Base-by-base conservation (phyloP, 2,888 invertebrate genomes). In the Mechanitis mazaeus region DNA sequence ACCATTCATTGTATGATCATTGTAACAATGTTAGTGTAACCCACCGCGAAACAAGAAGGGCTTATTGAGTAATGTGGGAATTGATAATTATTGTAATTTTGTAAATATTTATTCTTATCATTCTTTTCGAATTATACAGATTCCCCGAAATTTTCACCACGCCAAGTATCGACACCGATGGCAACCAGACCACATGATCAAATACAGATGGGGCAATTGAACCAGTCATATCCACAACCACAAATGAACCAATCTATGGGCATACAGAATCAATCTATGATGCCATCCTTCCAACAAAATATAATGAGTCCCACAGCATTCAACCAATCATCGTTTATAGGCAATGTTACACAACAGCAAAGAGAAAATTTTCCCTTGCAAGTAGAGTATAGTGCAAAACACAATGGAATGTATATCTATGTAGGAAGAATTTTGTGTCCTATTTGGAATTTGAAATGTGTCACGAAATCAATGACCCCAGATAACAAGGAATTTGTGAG, bases 361-460 rank as follows among this genome's bases (percentile, higher is more conserved):
- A 76, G 81, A 73, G 80, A 90, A 67, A 78, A 82, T 76, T 80
- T 81, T 70, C 81, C 85, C 54, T 66, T 90, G 72, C 86, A 89
- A 78, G 70, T 87, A 68, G 92, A 89, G 73, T 90, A 83, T 67
- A 91, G 89, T 0, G 94, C 96, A 0, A 97, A 97, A 79, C 98
- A 98, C 79, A 96, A 98, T 77, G 98, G 97, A 0, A 91, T 99
- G 7, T 99, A 98, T 84, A 92, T 98, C 53, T 97, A 97, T 78
- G 93, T 98, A 12, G 94, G 96, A 33, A 92, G 98, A 70, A 94
- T 99, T 71, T 86, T 99, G 28, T 91, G 96, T 42, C 95, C 97
- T 0, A 92, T 99, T 67, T 99, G 99, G 99, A 94, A 93, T 72
- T 86, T 94, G 68, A 93, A 93, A 79, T 95, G 95, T 73, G 93